These are phyloP conservation scores for Perizoma flavofasciatum DNA, from an alignment of 2,888 invertebrate species.

Conservation along the genomic window DNA sequence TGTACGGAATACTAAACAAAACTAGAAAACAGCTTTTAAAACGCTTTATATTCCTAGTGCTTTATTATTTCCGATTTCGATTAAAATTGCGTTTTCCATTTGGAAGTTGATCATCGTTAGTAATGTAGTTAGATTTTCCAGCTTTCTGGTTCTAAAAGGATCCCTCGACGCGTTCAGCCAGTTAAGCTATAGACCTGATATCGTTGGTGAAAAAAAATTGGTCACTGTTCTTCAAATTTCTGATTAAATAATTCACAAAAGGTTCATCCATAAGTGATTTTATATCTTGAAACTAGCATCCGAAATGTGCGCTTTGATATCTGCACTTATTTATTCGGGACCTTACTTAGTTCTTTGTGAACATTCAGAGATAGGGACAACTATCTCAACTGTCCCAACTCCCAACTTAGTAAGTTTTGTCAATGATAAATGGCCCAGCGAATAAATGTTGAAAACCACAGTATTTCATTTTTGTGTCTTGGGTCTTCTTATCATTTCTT, in stretches of 20 bases:
- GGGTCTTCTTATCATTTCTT: no score
- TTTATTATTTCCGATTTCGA: constrained; percentile 9
- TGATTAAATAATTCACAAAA: no score
- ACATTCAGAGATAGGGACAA: background rate
- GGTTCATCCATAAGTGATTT: no score
- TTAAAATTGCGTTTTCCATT: constrained; percentile 8
- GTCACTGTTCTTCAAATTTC: no score
- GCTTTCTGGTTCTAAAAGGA: background rate
- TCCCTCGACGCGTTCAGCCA: no score
- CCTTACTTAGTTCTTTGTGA: background rate
- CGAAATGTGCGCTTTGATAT: no score
- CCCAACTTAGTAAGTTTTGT: constrained; percentile 2
- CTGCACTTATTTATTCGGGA: background rate
- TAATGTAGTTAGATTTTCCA: constrained; percentile 6
- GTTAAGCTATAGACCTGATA: no score
- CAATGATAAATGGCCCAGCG: constrained; percentile 5
- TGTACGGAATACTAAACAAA: constrained; percentile 17
- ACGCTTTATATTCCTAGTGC: constrained; percentile 17
- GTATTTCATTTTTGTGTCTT: no score
- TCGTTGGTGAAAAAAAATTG: no score
- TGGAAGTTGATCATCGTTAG: background rate
- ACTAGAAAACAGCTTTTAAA: constrained; percentile 20
- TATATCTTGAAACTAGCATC: no score
- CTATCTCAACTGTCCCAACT: background rate
- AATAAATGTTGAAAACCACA: background rate